Base-by-base conservation (phyloP, 2,113 vertebrate species). In the Amphiprion percula region DNA sequence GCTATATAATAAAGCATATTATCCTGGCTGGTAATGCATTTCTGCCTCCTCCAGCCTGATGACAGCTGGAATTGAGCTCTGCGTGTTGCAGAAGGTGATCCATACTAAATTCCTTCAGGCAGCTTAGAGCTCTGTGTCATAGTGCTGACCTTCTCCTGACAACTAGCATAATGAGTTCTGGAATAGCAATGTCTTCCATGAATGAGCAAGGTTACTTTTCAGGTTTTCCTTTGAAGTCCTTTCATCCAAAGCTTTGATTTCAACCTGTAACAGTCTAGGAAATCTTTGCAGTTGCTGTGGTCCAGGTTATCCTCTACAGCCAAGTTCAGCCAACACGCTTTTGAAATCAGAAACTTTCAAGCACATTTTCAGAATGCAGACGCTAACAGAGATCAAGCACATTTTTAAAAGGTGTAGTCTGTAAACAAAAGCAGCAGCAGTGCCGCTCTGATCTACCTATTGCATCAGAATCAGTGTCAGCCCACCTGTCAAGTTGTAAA, bases 1-100 rank as follows among this genome's bases (percentile, higher is more conserved):
- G 84, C 87, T 75, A 80, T 81, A 85, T 91, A 90, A 93, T 93
- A 90, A 94, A 93, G 88, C 89, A 90, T 89, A 93, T 95, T 94
- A 93, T 92, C 86, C 79, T 47, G 89, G 86, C 79, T 87, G 87
- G 84, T 90, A 92, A 95, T 93, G 87, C 80, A 87, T 94, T 93
- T 93, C 85, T 82, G 80, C 92, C 88, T 94, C 90, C 87, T 93
- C 86, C 88, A 91, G 86, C 87, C 72, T 85, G 87, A 92, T 94
- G 93, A 94, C 92, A 94, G 91, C 87, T 92, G 86, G 87, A 91
- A 92, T 93, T 90, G 91, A 93, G 91, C 88, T 52, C 87, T 23
- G 78, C 54, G 41, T 69, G 85, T 86, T 85, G 88, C 86, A 80
- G 80, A 90, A 87, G 82, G 91, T 79, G 91, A 92, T 92, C 90